Conservation (phyloP, 1,140 invertebrate species). For the Anastrepha ludens region DNA sequence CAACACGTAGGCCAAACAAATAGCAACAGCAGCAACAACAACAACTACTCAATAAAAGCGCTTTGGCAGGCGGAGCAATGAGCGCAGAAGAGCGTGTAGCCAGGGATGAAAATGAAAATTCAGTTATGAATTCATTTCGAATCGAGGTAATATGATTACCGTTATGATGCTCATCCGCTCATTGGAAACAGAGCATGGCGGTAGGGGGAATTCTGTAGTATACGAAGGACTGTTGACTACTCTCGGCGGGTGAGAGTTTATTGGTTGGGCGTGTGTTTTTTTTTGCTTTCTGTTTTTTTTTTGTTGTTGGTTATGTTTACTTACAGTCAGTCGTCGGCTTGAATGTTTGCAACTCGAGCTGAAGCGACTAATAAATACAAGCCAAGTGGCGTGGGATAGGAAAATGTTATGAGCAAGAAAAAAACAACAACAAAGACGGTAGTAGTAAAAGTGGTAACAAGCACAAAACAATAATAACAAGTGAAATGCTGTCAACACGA, state of each 20-base stretch:
- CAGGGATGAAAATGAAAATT: constrained; percentile 64
- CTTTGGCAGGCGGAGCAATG: background rate
- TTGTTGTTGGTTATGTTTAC: background rate
- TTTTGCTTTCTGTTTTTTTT: background rate
- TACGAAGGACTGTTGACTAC: background rate
- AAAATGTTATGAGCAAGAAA: background rate
- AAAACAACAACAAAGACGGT: constrained; percentile 1
- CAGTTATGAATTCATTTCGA: constrained; percentile 74
- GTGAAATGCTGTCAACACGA: background rate
- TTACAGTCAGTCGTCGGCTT: background rate
- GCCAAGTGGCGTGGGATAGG: background rate
- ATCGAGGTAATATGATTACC: constrained; percentile 74
- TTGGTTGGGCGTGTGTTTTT: constrained; percentile 1
- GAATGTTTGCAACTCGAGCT: background rate
- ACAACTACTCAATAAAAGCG: background rate
- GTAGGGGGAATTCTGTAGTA: background rate
- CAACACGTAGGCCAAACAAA: constrained; percentile 20
- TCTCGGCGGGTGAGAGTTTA: background rate
- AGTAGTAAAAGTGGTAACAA: constrained; percentile 6
- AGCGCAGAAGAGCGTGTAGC: background rate
- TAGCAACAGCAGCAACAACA: constrained; percentile 12
- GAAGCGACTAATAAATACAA: constrained; percentile 17
- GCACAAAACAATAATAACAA: background rate
- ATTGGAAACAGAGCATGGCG: constrained; percentile 52
- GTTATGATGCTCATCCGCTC: constrained; percentile 67